Percentiles rank a stretch among this genome's conserved stretches.
These are phyloP conservation scores for Phenganax stokvisi DNA, from an alignment of 92 coral and sea anemone species.

Conservation along the genomic window DNA sequence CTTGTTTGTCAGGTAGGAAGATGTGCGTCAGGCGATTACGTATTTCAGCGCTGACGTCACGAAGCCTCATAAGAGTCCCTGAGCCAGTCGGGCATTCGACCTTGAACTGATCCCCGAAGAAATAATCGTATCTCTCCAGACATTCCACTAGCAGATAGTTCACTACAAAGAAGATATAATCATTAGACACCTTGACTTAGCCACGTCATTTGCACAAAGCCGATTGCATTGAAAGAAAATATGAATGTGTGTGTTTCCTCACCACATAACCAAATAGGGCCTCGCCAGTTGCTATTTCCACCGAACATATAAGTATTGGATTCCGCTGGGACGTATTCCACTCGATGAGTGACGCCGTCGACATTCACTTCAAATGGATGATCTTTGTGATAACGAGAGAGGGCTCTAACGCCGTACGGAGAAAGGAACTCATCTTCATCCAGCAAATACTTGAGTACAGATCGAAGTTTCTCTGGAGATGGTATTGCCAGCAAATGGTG, in stretches of 20 bases:
- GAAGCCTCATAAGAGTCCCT: slow-evolving; percentile 83
- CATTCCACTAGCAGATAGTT: slow-evolving; percentile 77
- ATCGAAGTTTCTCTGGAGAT: slow-evolving; percentile 74
- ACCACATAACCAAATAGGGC: slow-evolving; percentile 96
- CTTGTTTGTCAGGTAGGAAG: slow-evolving; percentile 74
- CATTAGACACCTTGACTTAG: neutral
- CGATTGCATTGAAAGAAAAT: neutral
- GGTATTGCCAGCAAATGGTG: slow-evolving; percentile 90
- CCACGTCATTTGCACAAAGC: neutral
- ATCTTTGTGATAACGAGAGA: slow-evolving; percentile 81
- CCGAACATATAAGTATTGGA: slow-evolving; percentile 90
- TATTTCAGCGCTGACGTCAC: slow-evolving; percentile 83
- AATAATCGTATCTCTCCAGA: slow-evolving; percentile 83
- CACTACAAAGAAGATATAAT: slow-evolving; percentile 45
- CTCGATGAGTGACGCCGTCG: slow-evolving; percentile 64
- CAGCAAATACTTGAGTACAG: slow-evolving; percentile 73
- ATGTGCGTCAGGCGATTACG: slow-evolving; percentile 76
- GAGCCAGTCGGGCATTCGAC: slow-evolving; percentile 96
- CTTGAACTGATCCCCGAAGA: slow-evolving; percentile 71
- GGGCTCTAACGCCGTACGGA: slow-evolving; percentile 91
- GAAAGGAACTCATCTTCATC: slow-evolving; percentile 92
- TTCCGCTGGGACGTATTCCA: slow-evolving; percentile 90
- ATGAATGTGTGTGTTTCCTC: slow-evolving; percentile 32
- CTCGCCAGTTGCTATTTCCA: slow-evolving; percentile 99
- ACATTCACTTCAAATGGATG: slow-evolving; percentile 64